phyloP scores from a whole-genome alignment of 1,140 invertebrate species.

The Amphibalanus amphitrite region DNA sequence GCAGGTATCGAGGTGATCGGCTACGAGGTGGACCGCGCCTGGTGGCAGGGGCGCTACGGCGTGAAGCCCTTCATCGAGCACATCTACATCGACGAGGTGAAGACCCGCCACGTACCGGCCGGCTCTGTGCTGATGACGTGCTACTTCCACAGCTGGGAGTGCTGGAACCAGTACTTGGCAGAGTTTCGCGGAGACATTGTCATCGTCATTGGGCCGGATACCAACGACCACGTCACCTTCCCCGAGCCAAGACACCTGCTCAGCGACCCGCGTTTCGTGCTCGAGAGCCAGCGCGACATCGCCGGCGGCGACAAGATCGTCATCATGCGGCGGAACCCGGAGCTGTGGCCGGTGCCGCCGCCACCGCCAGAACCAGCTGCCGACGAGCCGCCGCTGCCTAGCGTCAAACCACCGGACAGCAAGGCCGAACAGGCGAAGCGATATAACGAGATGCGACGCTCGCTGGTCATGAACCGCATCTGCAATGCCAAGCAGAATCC shows the following conservation, averaged over 20 bases:
- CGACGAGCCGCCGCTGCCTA: background rate
- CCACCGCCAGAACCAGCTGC: background rate
- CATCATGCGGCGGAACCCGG: background rate
- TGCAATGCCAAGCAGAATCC: background rate
- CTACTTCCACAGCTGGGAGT: conserved; percentile 5
- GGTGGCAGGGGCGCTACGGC: conserved; percentile 3
- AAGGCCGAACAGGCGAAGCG: background rate
- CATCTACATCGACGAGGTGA: conserved; percentile 1
- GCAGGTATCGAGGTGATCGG: background rate
- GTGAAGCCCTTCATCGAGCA: conserved; percentile 1
- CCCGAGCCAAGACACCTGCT: background rate
- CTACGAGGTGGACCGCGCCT: conserved; percentile 2
- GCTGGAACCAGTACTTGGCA: conserved; percentile 1
- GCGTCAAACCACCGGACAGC: background rate
- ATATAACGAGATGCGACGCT: conserved; percentile 1
- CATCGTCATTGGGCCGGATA: background rate
- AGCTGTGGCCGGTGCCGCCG: background rate
- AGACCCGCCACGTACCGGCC: background rate
- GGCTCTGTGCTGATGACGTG: background rate
- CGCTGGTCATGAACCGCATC: background rate
- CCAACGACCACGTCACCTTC: background rate
- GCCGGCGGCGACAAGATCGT: background rate
- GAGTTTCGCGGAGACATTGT: background rate
- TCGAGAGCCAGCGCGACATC: background rate
- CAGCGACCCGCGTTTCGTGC: background rate